Evolutionary conservation across 2,113 vertebrate species (phyloP), one percentile per base, ranked within the genome.

Genomic region (Gallinago undulata): DNA sequence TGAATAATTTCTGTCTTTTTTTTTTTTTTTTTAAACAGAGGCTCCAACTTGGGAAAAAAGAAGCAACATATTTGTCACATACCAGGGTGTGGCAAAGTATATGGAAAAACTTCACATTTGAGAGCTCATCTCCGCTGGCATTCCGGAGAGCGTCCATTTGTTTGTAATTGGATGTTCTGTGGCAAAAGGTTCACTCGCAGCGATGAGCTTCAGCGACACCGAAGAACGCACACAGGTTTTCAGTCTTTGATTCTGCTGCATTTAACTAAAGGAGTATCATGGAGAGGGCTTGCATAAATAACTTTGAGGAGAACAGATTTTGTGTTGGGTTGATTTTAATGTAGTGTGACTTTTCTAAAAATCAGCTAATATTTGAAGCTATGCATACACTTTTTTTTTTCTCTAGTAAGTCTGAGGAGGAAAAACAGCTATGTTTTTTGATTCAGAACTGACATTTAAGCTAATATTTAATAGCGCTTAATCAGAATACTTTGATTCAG

Each of bases 11-110:
- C 6, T 45, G 4, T 14, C 15, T 6, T 91, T 89, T 95, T 96
- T 97, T 74, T 37, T 7, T 66, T 59, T 91, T 89, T 95, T 97
- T 97, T 73, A 37, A 69, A 96, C 97, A 99, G 99, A 97, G 99
- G 99, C 81, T 98, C 99, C 90, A 98, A 98, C 98, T 98, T 99
- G 96, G 99, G 99, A 82, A 99, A 99, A 97, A 99, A 99, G 98
- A 99, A 99, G 97, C 99, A 99, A 97, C 99, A 99, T 97, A 99
- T 99, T 97, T 99, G 99, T 98, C 99, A 99, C 97, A 99, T 99
- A 91, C 98, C 98, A 24, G 99, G 99, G 87, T 99, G 99, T 97
- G 99, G 99, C 94, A 99, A 99, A 98, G 99, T 99, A 9, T 99
- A 99, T 60, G 99, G 99, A 84, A 99, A 99, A 93, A 99, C 99